These are phyloP conservation scores for Dioctria linearis DNA, from an alignment of 2,888 invertebrate species.

Conservation along the genomic window DNA sequence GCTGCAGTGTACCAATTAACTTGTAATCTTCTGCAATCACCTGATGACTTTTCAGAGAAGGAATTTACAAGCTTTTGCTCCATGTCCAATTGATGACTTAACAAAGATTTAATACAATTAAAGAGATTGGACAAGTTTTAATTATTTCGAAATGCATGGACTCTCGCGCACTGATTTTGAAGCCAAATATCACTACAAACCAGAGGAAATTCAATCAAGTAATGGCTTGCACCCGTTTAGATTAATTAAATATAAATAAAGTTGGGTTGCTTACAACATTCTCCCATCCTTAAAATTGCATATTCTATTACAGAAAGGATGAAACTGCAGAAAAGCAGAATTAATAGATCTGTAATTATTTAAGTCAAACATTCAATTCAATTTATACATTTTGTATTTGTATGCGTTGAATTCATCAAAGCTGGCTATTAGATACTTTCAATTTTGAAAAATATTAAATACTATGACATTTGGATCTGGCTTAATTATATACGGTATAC, in stretches of 20 bases:
- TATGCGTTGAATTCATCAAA: too few relatives aligned
- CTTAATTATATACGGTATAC: too few relatives aligned
- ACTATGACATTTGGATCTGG: too few relatives aligned
- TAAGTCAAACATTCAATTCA: too few relatives aligned
- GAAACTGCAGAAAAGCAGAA: too few relatives aligned
- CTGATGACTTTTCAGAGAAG: neutral
- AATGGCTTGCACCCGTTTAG: neutral
- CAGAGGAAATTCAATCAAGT: neutral
- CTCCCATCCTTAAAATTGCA: neutral
- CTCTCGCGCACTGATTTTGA: too few relatives aligned
- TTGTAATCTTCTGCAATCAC: neutral
- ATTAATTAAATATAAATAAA: neutral
- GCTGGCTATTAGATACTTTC: too few relatives aligned
- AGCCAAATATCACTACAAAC: too few relatives aligned
- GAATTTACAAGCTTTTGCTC: neutral
- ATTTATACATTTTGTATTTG: too few relatives aligned
- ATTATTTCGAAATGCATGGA: neutral
- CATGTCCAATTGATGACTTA: neutral
- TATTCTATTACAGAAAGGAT: too few relatives aligned
- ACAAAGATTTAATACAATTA: neutral
- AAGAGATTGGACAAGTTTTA: slow-evolving; percentile 1
- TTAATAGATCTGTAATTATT: too few relatives aligned
- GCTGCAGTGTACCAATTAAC: neutral
- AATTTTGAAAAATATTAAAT: too few relatives aligned
- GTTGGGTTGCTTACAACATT: neutral